Conservation (phyloP, 2,888 invertebrate species). For the Scaptomyza caliginosa region DNA sequence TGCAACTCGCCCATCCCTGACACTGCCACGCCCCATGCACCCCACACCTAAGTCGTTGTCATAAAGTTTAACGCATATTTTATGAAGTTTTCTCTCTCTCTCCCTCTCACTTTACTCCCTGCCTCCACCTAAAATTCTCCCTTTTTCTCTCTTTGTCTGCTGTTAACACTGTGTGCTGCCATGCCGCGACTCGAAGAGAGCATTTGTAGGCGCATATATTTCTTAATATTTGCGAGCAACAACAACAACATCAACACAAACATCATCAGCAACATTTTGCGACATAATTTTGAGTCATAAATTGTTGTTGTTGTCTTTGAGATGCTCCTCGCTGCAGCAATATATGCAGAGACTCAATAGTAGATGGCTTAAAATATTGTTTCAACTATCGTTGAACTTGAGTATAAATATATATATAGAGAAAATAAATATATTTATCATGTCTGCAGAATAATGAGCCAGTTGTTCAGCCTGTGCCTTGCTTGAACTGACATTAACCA, state of each 20-base stretch:
- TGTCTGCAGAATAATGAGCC: conserved; percentile 44
- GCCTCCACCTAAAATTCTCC: too few relatives aligned
- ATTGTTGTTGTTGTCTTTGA: conserved; percentile 34
- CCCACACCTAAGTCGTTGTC: conserved; percentile 43
- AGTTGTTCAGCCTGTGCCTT: conserved; percentile 23
- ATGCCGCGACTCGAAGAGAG: conserved; percentile 34
- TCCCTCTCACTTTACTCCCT: neutral
- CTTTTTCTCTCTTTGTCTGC: neutral
- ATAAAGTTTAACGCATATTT: conserved; percentile 66
- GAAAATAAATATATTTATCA: neutral
- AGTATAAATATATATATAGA: conserved; percentile 14
- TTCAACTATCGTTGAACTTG: conserved; percentile 8
- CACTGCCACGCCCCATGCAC: neutral
- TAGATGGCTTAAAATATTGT: conserved; percentile 21
- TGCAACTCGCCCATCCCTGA: conserved; percentile 33
- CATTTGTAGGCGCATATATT: conserved; percentile 62
- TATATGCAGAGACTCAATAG: conserved; percentile 7
- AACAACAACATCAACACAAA: conserved; percentile 1
- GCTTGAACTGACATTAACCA: conserved; percentile 61
- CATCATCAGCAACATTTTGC: conserved; percentile 52
- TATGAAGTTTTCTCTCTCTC: conserved; percentile 53
- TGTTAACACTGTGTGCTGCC: neutral
- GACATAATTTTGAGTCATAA: conserved; percentile 72
- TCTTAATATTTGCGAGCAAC: conserved; percentile 44
- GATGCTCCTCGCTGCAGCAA: conserved; percentile 16